These are phyloP conservation scores for Chlorodrepanis virens DNA, from an alignment of 2,113 vertebrate species.

Conservation along the genomic window DNA sequence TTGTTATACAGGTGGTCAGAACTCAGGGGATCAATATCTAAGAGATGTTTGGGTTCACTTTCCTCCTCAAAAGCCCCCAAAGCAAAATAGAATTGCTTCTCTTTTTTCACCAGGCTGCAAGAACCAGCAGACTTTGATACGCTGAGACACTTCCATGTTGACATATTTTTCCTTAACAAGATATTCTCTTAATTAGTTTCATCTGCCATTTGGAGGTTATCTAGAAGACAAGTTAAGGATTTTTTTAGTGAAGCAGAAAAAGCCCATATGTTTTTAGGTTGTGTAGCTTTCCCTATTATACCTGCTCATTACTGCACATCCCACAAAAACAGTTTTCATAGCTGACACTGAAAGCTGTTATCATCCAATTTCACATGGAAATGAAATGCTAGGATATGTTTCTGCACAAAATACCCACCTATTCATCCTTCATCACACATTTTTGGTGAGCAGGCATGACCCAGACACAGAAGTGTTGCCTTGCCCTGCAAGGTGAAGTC, in stretches of 20 bases:
- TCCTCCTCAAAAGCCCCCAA: background rate
- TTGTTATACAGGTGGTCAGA: background rate
- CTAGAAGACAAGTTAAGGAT: background rate
- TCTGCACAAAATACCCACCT: background rate
- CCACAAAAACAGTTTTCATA: background rate
- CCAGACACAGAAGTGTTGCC: background rate
- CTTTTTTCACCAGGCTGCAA: slow-evolving; percentile 10
- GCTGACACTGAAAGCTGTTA: slow-evolving; percentile 40
- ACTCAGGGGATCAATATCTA: background rate
- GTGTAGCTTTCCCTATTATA: background rate
- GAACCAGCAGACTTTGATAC: background rate
- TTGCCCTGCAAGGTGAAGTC: background rate
- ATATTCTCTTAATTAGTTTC: slow-evolving; percentile 33
- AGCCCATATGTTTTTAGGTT: background rate
- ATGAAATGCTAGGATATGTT: slow-evolving; percentile 52
- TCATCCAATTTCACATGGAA: slow-evolving; percentile 54
- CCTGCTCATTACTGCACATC: background rate
- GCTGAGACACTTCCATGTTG: background rate
- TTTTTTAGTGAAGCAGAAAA: slow-evolving; percentile 44
- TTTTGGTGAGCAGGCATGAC: background rate
- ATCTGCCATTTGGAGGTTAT: slow-evolving; percentile 24
- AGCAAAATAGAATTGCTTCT: background rate
- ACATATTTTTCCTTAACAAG: slow-evolving; percentile 44
- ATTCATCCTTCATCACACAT: background rate
- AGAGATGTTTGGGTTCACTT: slow-evolving; percentile 19